These are phyloP conservation scores for Smittia aterrima DNA, from an alignment of 2,888 invertebrate species.

Conservation along the genomic window DNA sequence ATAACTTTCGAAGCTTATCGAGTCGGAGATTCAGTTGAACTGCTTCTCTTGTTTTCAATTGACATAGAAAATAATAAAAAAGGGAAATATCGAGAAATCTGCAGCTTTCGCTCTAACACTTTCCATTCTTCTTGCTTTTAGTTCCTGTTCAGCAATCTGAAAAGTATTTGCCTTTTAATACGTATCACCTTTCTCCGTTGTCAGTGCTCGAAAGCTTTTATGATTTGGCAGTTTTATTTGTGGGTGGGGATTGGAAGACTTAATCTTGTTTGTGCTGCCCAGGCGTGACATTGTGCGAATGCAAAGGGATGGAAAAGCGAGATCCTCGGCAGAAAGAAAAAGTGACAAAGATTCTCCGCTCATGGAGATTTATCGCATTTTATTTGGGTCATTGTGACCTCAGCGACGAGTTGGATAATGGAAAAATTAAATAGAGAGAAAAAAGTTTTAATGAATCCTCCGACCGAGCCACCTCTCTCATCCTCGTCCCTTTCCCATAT, in stretches of 20 bases:
- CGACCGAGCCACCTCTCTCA: not conserved
- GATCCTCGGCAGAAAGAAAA: not conserved
- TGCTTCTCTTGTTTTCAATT: too few relatives aligned
- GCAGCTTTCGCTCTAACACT: not conserved
- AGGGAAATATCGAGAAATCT: not conserved
- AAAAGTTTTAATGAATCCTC: conserved; percentile 22
- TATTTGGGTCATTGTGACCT: conserved; percentile 18
- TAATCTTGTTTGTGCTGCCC: conserved; percentile 12
- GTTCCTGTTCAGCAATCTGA: conserved; percentile 1
- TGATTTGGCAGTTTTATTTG: conserved; percentile 8
- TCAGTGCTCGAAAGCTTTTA: conserved; percentile 1
- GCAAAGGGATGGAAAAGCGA: conserved; percentile 7
- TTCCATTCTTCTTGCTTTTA: not conserved
- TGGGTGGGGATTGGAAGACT: not conserved
- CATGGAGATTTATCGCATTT: conserved; percentile 22
- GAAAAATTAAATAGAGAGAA: conserved; percentile 7
- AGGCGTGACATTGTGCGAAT: not conserved
- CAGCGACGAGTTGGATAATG: not conserved
- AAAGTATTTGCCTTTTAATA: not conserved
- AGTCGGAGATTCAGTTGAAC: not conserved
- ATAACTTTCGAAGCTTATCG: not conserved
- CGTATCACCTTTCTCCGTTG: not conserved
- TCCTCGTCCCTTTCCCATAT: not conserved
- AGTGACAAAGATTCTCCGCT: conserved; percentile 25
- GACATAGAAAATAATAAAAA: not conserved